Base-by-base conservation (phyloP, 2,888 invertebrate genomes). In the Sialis fuliginosa region DNA sequence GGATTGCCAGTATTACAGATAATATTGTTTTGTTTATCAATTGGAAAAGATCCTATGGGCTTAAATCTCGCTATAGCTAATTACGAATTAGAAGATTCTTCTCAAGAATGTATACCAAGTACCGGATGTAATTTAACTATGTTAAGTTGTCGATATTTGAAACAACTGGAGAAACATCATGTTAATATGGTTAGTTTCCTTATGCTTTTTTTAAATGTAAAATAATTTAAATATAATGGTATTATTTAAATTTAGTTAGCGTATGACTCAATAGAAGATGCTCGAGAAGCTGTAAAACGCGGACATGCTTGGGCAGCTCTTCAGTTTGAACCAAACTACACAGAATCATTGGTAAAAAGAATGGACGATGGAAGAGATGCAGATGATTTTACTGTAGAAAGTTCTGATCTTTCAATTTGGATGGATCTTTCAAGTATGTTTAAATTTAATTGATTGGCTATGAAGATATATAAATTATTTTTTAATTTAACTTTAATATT, bases 1-100 rank as follows among this genome's bases (percentile, higher is more conserved):
- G 81, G 84, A 9, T 69, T 93, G 45, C 93, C 93, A 0, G 77
- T 89, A 3, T 72, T 82, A 2, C 90, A 93, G 69, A 88, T 87
- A 58, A 68, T 90, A 22, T 66, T 93, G 42, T 93, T 92, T 68
- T 92, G 91, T 60, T 65, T 86, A 44, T 83, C 91, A 10, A 85
- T 91, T 54, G 90, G 90, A n/a, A 83, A 84, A 59, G 85, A 88
- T 60, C 90, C 90, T 0, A 67, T 71, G 6, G 80, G 82, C 9
- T 67, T 93, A 1, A 75, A 74, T 40, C 62, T 93, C 39, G 89
- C 83, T 1, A 74, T 91, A 32, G 79, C 88, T 31, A 92, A 92
- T 66, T 67, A 84, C 54, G 92, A 92, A 63, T 62, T 81, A 44
- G 59, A 67, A 52, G 60, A 53, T 51, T 58, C 54, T 46, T 56